phyloP scores from a whole-genome alignment of 2,797 vertebrate genomes.

The Arnoldichthys spilopterus region DNA sequence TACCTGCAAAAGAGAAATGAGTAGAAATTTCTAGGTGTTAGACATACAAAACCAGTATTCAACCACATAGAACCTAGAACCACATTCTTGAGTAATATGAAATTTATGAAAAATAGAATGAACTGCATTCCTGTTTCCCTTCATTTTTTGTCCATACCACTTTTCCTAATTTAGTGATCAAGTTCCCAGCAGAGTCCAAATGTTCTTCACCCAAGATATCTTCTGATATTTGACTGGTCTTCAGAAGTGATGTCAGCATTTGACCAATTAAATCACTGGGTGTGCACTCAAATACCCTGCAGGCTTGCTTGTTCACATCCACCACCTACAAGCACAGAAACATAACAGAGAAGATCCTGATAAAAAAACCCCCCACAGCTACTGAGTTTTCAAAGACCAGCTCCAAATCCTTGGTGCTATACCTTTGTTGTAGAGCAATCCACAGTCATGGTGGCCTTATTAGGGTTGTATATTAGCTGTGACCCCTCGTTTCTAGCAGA shows the following conservation, averaged over 20 bases:
- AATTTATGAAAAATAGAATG: background rate
- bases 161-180: slow-evolving; percentile 78
- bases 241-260: slow-evolving; percentile 80
- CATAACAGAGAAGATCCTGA: too few species aligned
- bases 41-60: too few species aligned
- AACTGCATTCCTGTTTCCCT: too few species aligned
- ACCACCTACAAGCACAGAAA: slow-evolving; percentile 78
- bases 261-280: slow-evolving; percentile 82
- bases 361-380: too few species aligned
- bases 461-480: slow-evolving; percentile 71
- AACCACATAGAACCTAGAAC: too few species aligned
- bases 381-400: too few species aligned
- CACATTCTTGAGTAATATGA: background rate
- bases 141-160: slow-evolving; percentile 78
- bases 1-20: slow-evolving; percentile 71
- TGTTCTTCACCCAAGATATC: slow-evolving; percentile 81
- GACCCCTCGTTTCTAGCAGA: slow-evolving; percentile 8
- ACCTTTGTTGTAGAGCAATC: slow-evolving; percentile 85
- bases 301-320: slow-evolving; percentile 87
- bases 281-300: slow-evolving; percentile 84
- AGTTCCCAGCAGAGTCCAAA: slow-evolving; percentile 73
- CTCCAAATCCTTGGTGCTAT: slow-evolving; percentile 32
- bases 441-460: slow-evolving; percentile 84
- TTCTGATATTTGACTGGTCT: slow-evolving; percentile 76
- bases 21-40: background rate